A percentile compares a stretch with the other conserved stretches of the same genome.
These are phyloP conservation scores for Helicoverpa zea DNA, from an alignment of 1,140 invertebrate species.

Conservation along the genomic window DNA sequence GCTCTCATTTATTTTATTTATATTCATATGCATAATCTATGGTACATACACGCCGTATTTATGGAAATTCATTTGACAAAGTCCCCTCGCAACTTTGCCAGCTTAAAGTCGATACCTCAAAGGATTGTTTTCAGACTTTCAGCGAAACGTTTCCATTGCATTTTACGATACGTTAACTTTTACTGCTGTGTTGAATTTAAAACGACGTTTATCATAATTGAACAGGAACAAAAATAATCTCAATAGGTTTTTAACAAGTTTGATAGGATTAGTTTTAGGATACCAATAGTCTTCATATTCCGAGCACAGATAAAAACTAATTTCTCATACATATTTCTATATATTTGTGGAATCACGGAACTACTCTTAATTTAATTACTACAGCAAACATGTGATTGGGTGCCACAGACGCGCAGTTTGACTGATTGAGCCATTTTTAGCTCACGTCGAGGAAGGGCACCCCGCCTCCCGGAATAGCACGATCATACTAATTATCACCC, in stretches of 20 bases:
- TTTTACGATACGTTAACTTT: slow-evolving; percentile 27
- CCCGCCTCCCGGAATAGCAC: slow-evolving; percentile 67
- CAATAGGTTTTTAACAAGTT: no score
- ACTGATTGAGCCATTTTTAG: slow-evolving; percentile 83
- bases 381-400: slow-evolving; percentile 50
- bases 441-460: slow-evolving; percentile 60
- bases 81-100: not conserved
- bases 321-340: no score
- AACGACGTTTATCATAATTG: not conserved
- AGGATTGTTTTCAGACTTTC: slow-evolving; percentile 58
- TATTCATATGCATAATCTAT: no score
- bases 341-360: slow-evolving; percentile 18
- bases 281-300: no score
- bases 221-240: not conserved
- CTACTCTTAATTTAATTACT: slow-evolving; percentile 54
- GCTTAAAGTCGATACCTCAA: slow-evolving; percentile 57
- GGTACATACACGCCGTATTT: not conserved
- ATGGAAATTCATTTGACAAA: slow-evolving; percentile 29
- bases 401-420: slow-evolving; percentile 63
- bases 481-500: slow-evolving; percentile 78
- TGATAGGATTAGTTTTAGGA: no score
- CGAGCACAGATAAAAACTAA: no score
- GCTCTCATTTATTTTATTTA: no score
- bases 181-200: not conserved
- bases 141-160: slow-evolving; percentile 34